Evolutionary conservation across 23 tunicate species (phyloP).

Genomic region (Styela plicata): DNA sequence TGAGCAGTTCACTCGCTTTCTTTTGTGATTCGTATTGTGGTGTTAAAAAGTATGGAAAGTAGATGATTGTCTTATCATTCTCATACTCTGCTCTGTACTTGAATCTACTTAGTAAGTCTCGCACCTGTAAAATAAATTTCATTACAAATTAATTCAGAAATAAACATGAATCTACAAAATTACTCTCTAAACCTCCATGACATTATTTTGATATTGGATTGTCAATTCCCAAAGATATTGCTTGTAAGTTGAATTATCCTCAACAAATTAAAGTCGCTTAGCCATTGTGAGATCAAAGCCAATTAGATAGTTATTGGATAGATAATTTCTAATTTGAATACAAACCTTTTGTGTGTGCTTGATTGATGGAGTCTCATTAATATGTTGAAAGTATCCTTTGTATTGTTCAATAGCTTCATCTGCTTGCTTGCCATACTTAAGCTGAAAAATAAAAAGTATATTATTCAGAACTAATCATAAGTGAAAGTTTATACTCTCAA

Average conservation of each 20-base stretch:
- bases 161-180: background rate
- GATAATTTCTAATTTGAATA: background rate
- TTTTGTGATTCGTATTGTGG: constrained; percentile 78
- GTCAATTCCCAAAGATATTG: too few relatives aligned
- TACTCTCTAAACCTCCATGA: too few relatives aligned
- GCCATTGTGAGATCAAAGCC: too few relatives aligned
- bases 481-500: too few relatives aligned
- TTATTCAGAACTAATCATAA: too few relatives aligned
- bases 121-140: constrained; percentile 31
- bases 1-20: constrained; percentile 76
- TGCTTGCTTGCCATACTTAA: constrained; percentile 70
- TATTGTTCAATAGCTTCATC: constrained; percentile 37
- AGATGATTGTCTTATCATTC: constrained; percentile 74
- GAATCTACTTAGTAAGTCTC: constrained; percentile 57
- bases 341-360: constrained; percentile 66
- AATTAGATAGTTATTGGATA: background rate
- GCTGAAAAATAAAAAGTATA: constrained; percentile 24
- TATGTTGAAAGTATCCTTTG: constrained; percentile 61
- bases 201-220: too few relatives aligned
- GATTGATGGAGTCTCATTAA: constrained; percentile 55
- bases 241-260: too few relatives aligned
- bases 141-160: background rate
- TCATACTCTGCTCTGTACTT: constrained; percentile 86
- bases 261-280: too few relatives aligned
- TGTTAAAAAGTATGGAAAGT: constrained; percentile 79